Percentiles rank a stretch among this genome's conserved stretches.
phyloP scores from a whole-genome alignment of 2,888 invertebrate species.

The Ethmia dodecea region DNA sequence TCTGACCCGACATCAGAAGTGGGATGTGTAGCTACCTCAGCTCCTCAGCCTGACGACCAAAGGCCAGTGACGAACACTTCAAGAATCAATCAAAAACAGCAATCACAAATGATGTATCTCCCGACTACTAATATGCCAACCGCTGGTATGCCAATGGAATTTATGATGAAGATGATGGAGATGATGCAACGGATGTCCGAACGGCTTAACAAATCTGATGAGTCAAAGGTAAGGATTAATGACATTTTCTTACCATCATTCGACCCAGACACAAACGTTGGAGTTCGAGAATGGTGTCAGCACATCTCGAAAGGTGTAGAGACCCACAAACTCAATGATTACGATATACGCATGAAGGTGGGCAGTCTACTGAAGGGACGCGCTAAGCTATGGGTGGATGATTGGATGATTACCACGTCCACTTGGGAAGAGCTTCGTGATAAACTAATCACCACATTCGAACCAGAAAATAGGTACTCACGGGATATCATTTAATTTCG shows the following conservation, averaged over 20 bases:
- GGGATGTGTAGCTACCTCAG: background rate
- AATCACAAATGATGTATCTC: background rate
- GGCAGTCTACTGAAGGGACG: constrained; percentile 15
- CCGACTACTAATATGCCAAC: background rate
- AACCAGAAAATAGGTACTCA: constrained; percentile 27
- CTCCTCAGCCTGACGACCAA: background rate
- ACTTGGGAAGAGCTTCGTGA: constrained; percentile 14
- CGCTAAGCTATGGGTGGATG: constrained; percentile 15
- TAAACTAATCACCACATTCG: constrained; percentile 10
- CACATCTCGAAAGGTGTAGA: constrained; percentile 6
- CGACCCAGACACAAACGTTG: constrained; percentile 13
- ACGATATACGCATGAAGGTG: constrained; percentile 17
- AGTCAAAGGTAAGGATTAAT: constrained; percentile 10
- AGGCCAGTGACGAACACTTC: background rate
- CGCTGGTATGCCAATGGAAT: background rate
- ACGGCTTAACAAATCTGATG: constrained; percentile 1
- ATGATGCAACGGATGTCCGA: background rate
- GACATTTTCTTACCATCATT: constrained; percentile 15
- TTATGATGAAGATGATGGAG: background rate
- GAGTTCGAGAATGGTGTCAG: constrained; percentile 13
- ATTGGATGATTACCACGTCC: constrained; percentile 15
- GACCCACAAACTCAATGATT: background rate
- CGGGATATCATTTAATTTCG: constrained; percentile 22
- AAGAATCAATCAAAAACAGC: background rate
- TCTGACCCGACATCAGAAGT: constrained; percentile 6